These are phyloP conservation scores for Holothuria scabra DNA, from an alignment of 53 echinoderm and acorn worm species.

Conservation along the genomic window DNA sequence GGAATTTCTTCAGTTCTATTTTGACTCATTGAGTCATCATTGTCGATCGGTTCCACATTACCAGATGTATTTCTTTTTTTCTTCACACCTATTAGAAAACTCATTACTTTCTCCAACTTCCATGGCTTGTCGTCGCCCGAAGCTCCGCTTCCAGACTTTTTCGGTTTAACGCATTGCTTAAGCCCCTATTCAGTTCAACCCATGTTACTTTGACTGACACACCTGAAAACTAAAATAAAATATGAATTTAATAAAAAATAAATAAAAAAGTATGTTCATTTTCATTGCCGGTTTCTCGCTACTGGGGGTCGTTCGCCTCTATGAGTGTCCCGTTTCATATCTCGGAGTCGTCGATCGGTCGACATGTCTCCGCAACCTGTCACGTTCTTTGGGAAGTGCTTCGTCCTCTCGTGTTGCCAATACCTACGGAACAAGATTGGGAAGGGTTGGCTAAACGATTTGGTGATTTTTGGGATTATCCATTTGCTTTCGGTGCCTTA, in stretches of 20 bases:
- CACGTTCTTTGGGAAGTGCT: no score
- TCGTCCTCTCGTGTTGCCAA: no score
- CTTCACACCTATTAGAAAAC: conserved; percentile 24
- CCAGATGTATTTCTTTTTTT: conserved; percentile 23
- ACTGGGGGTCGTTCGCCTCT: no score
- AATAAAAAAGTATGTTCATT: no score
- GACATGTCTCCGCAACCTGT: no score
- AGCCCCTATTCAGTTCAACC: conserved; percentile 29
- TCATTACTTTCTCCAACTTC: conserved; percentile 34
- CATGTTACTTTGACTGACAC: conserved; percentile 39
- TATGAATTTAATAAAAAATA: not conserved
- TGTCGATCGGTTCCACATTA: conserved; percentile 13
- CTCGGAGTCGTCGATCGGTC: no score
- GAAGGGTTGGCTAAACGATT: conserved; percentile 32
- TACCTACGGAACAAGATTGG: conserved; percentile 2
- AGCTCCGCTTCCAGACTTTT: conserved; percentile 33
- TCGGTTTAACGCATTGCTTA: conserved; percentile 32
- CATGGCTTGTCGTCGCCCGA: conserved; percentile 25
- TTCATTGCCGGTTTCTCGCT: no score
- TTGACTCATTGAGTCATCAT: no score
- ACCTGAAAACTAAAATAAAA: conserved; percentile 27
- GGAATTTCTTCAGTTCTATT: no score
- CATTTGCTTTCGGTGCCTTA: conserved; percentile 26
- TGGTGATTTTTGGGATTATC: conserved; percentile 45
- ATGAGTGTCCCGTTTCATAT: no score